These are phyloP conservation scores for Parus major DNA, from an alignment of 2,113 vertebrate species.

Conservation along the genomic window DNA sequence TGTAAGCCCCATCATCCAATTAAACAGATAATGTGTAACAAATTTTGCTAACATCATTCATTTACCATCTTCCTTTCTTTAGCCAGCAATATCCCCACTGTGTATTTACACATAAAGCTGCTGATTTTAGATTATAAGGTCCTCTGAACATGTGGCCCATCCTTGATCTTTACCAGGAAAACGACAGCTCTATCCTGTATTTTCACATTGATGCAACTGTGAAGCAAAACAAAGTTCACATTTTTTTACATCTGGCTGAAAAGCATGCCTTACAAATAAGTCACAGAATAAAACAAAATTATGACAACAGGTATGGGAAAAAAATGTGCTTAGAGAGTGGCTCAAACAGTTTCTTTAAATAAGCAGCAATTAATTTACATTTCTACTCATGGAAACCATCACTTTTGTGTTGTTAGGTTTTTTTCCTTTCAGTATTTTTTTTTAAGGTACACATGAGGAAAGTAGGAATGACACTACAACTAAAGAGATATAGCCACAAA, in stretches of 20 bases:
- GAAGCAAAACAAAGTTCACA: neutral
- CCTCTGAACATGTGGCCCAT: rapidly evolving
- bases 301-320: neutral
- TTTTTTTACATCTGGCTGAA: neutral
- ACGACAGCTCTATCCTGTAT: neutral
- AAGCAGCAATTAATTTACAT: neutral
- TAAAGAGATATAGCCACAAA: neutral
- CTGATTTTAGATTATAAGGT: neutral
- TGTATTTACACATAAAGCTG: neutral
- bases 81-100: neutral
- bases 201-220: neutral
- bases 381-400: neutral
- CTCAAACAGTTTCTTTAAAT: neutral
- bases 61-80: neutral
- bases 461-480: neutral
- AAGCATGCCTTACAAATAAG: neutral
- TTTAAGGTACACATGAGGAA: neutral
- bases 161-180: neutral
- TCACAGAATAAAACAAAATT: neutral
- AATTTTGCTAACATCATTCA: neutral
- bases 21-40: neutral
- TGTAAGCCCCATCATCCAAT: neutral
- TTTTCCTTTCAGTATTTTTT: neutral
- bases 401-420: neutral
- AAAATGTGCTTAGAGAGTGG: neutral